A percentile compares a stretch with the other conserved stretches of the same genome.
These are phyloP conservation scores for Torymus auratus DNA, from an alignment of 2,888 invertebrate species.

Conservation along the genomic window DNA sequence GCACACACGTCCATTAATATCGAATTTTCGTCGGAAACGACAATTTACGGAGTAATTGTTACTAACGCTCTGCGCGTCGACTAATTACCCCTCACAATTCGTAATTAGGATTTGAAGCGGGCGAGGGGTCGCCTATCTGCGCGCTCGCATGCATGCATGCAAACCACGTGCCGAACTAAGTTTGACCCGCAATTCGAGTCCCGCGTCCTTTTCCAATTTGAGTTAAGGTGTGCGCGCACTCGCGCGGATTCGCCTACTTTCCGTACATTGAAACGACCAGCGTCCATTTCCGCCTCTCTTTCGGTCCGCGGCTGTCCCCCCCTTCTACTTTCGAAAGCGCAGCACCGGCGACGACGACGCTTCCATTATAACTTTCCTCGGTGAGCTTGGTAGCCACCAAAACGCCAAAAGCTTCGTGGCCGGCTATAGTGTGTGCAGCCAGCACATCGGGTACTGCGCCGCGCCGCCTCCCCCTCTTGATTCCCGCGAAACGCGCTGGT, in stretches of 20 bases:
- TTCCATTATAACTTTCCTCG: constrained; percentile 63
- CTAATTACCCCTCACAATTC: constrained; percentile 33
- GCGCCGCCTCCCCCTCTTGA: not conserved
- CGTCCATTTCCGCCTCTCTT: constrained; percentile 42
- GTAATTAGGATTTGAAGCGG: constrained; percentile 39
- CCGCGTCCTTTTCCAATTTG: constrained; percentile 46
- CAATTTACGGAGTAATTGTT: constrained; percentile 23
- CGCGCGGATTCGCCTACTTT: constrained; percentile 48
- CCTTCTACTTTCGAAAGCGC: not conserved
- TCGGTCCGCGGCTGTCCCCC: constrained; percentile 6
- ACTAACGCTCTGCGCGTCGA: constrained; percentile 9
- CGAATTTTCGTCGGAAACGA: constrained; percentile 14
- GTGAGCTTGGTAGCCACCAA: constrained; percentile 13
- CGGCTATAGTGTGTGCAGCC: not conserved
- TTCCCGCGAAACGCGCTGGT: constrained; percentile 9
- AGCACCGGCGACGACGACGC: constrained; percentile 22
- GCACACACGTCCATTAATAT: constrained; percentile 18
- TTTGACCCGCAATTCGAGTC: constrained; percentile 4
- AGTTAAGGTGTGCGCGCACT: constrained; percentile 20
- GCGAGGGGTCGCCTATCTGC: not conserved
- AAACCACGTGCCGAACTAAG: constrained; percentile 1
- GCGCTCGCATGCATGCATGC: not conserved
- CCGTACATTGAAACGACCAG: constrained; percentile 50
- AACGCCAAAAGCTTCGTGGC: constrained; percentile 33
- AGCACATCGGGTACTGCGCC: not conserved